Conservation (phyloP, 2,797 vertebrate species). For the Gastrophryne carolinensis region DNA sequence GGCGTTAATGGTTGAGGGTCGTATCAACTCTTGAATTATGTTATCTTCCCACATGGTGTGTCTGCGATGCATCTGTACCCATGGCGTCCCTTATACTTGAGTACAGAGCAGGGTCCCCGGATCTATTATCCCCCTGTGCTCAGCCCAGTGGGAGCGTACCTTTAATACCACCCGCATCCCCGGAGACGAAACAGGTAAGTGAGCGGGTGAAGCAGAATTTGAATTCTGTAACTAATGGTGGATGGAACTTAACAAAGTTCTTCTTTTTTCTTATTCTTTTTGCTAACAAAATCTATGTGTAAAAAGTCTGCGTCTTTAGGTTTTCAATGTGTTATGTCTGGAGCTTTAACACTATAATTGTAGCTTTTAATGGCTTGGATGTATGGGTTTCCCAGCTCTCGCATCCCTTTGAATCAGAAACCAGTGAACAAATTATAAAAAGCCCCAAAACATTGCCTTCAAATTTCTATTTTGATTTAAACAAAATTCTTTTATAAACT, state of each 20-base stretch:
- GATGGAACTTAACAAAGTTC: conserved; percentile 22
- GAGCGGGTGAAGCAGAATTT: conserved; percentile 48
- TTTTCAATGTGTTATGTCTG: conserved; percentile 21
- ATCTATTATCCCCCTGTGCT: conserved; percentile 81
- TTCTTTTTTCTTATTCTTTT: not conserved
- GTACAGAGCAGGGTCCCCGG: conserved; percentile 75
- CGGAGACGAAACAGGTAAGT: conserved; percentile 80
- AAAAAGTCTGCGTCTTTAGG: not conserved
- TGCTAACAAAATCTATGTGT: conserved; percentile 13
- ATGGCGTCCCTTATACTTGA: conserved; percentile 24
- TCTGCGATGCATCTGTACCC: conserved; percentile 23
- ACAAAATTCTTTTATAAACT: not conserved
- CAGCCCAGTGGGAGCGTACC: conserved; percentile 85
- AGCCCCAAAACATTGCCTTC: not conserved
- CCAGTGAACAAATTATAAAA: too few relatives aligned
- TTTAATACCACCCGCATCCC: conserved; percentile 86
- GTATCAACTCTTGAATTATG: conserved; percentile 31
- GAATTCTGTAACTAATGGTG: conserved; percentile 29
- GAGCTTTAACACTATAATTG: not conserved
- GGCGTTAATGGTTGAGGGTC: not conserved
- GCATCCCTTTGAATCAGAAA: too few relatives aligned
- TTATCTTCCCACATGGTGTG: conserved; percentile 18
- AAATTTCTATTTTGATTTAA: not conserved
- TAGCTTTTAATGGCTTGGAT: not conserved
- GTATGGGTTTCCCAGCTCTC: not conserved